These are phyloP conservation scores for Scyliorhinus canicula DNA, from an alignment of 2,797 vertebrate genomes.

Conservation along the genomic window DNA sequence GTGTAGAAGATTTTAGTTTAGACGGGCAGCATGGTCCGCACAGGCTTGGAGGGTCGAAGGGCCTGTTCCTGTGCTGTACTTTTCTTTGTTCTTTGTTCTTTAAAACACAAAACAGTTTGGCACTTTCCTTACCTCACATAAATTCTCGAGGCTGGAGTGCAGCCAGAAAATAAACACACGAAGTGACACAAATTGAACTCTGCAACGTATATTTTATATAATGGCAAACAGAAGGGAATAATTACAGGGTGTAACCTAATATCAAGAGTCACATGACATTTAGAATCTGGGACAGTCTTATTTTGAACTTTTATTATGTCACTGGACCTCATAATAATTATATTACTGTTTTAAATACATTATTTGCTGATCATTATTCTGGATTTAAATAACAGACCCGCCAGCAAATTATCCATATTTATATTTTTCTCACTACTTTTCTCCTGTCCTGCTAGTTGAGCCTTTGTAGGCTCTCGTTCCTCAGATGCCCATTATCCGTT, in stretches of 20 bases:
- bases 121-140: background rate
- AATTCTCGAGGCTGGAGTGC: background rate
- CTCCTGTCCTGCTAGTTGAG: background rate
- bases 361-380: background rate
- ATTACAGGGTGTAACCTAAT: constrained; percentile 29
- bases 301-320: background rate
- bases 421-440: background rate
- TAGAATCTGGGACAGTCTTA: background rate
- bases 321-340: background rate
- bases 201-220: background rate
- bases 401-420: background rate
- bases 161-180: background rate
- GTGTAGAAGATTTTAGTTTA: too few species aligned
- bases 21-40: too few species aligned
- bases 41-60: too few species aligned
- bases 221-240: background rate
- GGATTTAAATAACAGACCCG: background rate
- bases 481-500: background rate
- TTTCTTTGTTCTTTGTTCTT: too few species aligned
- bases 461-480: background rate
- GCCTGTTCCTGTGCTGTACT: too few species aligned
- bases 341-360: background rate
- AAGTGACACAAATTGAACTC: background rate
- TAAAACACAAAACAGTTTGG: background rate
- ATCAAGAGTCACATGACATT: background rate